A percentile compares a stretch with the other conserved stretches of the same genome.
Evolutionary conservation across 2,888 invertebrate species (phyloP).

Genomic region (Noctua janthe): DNA sequence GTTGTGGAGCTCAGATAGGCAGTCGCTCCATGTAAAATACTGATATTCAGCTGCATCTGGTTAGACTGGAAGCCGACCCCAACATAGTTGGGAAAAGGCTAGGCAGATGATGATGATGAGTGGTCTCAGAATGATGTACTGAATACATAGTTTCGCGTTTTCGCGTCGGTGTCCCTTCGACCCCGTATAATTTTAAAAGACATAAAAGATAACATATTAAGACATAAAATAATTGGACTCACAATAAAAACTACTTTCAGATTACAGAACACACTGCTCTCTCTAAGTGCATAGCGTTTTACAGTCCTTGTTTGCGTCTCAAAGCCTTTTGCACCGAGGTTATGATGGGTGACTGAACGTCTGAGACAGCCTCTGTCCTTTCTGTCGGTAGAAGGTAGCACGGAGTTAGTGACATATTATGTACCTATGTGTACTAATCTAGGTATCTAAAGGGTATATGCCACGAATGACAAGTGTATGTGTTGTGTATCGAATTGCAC

Average conservation of each 20-base stretch:
- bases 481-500: background rate
- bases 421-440: background rate
- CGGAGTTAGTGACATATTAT: background rate
- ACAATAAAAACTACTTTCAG: background rate
- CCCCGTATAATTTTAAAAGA: background rate
- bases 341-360: slow-evolving; percentile 22
- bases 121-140: no score
- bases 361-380: background rate
- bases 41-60: no score
- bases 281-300: slow-evolving; percentile 3
- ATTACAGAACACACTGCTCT: slow-evolving; percentile 10
- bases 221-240: background rate
- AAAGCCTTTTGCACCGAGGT: background rate
- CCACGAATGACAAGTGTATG: background rate
- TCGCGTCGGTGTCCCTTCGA: no score
- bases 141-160: no score
- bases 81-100: no score
- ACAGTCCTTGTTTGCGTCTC: slow-evolving; percentile 1
- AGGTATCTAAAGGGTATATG: background rate
- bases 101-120: no score
- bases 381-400: background rate
- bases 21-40: no score
- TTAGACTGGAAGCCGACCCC: no score
- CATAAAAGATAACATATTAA: background rate
- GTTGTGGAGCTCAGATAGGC: no score